These are phyloP conservation scores for Drosophila ochracea DNA, from an alignment of 2,888 invertebrate species.

Conservation along the genomic window DNA sequence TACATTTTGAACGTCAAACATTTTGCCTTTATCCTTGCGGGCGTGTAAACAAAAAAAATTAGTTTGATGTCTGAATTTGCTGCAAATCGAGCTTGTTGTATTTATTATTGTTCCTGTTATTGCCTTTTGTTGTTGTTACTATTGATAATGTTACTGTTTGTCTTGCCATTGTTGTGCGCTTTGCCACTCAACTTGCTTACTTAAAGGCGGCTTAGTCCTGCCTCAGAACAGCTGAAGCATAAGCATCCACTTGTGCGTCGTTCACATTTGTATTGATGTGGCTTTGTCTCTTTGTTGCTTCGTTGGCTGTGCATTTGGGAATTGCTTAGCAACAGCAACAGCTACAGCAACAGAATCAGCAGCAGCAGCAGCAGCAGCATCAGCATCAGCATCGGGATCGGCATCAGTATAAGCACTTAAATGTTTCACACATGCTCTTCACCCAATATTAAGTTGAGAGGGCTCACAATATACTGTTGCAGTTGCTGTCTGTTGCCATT, in stretches of 20 bases:
- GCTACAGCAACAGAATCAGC: neutral
- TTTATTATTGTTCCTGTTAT: neutral
- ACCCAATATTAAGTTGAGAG: slow-evolving; percentile 23
- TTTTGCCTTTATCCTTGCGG: slow-evolving; percentile 1
- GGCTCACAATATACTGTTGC: slow-evolving; percentile 33
- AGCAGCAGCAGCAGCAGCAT: fast-evolving
- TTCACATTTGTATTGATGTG: slow-evolving; percentile 35
- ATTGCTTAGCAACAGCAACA: slow-evolving; percentile 29
- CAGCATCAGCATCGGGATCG: neutral
- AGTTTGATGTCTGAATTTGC: slow-evolving; percentile 3
- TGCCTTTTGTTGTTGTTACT: slow-evolving; percentile 11
- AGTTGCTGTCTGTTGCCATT: slow-evolving; percentile 43
- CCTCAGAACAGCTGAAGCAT: slow-evolving; percentile 10
- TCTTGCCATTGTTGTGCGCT: slow-evolving; percentile 26
- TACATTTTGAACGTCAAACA: slow-evolving; percentile 7
- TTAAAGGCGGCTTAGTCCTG: slow-evolving; percentile 14
- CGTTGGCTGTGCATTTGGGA: slow-evolving; percentile 41
- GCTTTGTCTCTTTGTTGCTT: slow-evolving; percentile 31
- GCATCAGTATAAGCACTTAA: slow-evolving; percentile 63
- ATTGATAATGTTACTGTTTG: slow-evolving; percentile 14
- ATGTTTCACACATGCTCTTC: slow-evolving; percentile 62
- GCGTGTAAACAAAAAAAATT: slow-evolving; percentile 34
- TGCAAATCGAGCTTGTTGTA: slow-evolving; percentile 17
- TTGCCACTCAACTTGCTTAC: slow-evolving; percentile 34
- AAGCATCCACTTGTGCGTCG: slow-evolving; percentile 25